Evolutionary conservation across 1,140 invertebrate species (phyloP).

Genomic region (Arctopsyche grandis): DNA sequence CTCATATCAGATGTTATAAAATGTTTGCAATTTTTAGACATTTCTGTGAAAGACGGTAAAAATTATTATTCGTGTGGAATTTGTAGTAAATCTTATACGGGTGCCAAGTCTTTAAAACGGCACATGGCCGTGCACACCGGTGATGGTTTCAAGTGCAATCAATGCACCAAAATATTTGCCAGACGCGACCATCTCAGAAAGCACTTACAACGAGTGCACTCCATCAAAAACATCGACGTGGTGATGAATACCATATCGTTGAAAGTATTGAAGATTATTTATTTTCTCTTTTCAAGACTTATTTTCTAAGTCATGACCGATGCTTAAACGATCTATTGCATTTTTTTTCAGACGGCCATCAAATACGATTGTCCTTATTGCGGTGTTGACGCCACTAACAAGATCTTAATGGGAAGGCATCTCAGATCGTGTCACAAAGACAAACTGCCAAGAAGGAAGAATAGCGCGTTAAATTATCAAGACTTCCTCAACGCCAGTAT

Average conservation of each 20-base stretch:
- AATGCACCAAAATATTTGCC: conserved; percentile 60
- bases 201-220: conserved; percentile 21
- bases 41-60: neutral
- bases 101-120: conserved; percentile 59
- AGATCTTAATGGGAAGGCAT: conserved; percentile 47
- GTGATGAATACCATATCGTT: conserved; percentile 13
- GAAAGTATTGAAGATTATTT: conserved; percentile 31
- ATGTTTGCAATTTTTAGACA: neutral
- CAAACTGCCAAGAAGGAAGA: conserved; percentile 48
- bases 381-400: conserved; percentile 46
- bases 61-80: conserved; percentile 56
- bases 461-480: conserved; percentile 30
- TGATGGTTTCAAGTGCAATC: conserved; percentile 61
- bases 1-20: neutral
- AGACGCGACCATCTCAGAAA: conserved; percentile 59
- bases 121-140: conserved; percentile 59
- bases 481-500: neutral
- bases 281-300: too few species aligned
- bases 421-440: conserved; percentile 47
- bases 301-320: too few species aligned
- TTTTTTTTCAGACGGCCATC: conserved; percentile 13
- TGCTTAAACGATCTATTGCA: too few species aligned
- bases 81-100: conserved; percentile 58
- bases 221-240: neutral
- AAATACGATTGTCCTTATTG: conserved; percentile 44